Percentiles rank a stretch among this genome's conserved stretches.
phyloP scores from a whole-genome alignment of 2,888 invertebrate species.

The Dynastes tityus region DNA sequence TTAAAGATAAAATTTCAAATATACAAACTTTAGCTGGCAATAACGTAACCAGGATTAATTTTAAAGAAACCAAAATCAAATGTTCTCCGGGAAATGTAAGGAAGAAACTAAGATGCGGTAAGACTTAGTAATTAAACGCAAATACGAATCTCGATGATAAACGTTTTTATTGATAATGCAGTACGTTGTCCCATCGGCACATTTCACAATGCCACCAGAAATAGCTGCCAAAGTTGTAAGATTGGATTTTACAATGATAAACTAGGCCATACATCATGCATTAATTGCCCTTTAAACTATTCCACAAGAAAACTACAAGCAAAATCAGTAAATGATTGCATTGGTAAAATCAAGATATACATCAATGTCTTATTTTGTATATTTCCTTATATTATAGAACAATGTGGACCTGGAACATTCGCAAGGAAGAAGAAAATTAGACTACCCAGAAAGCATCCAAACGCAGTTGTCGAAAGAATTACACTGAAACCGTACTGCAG shows the following conservation, averaged over 20 bases:
- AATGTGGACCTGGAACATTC: slow-evolving; percentile 74
- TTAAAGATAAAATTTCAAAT: slow-evolving; percentile 49
- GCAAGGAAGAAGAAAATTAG: slow-evolving; percentile 66
- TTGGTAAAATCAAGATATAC: slow-evolving; percentile 68
- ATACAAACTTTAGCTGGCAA: slow-evolving; percentile 52
- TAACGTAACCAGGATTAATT: slow-evolving; percentile 47
- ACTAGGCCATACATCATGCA: slow-evolving; percentile 73
- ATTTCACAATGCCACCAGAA: slow-evolving; percentile 73
- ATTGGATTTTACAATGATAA: slow-evolving; percentile 76
- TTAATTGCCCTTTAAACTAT: slow-evolving; percentile 74
- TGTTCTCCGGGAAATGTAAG: slow-evolving; percentile 74
- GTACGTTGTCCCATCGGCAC: slow-evolving; percentile 80
- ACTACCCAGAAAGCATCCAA: slow-evolving; percentile 60
- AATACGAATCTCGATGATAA: neutral
- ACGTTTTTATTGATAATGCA: slow-evolving; percentile 49
- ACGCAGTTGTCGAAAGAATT: slow-evolving; percentile 64
- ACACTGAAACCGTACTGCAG: slow-evolving; percentile 74
- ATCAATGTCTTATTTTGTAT: neutral
- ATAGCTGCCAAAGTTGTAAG: slow-evolving; percentile 75
- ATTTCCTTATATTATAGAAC: slow-evolving; percentile 64
- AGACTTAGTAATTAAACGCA: slow-evolving; percentile 49
- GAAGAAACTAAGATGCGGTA: slow-evolving; percentile 75
- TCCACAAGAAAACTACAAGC: slow-evolving; percentile 74
- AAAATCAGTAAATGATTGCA: slow-evolving; percentile 72
- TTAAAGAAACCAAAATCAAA: slow-evolving; percentile 57